Conservation (phyloP, 2,797 vertebrate genomes). For the Peromyscus attwateri region DNA sequence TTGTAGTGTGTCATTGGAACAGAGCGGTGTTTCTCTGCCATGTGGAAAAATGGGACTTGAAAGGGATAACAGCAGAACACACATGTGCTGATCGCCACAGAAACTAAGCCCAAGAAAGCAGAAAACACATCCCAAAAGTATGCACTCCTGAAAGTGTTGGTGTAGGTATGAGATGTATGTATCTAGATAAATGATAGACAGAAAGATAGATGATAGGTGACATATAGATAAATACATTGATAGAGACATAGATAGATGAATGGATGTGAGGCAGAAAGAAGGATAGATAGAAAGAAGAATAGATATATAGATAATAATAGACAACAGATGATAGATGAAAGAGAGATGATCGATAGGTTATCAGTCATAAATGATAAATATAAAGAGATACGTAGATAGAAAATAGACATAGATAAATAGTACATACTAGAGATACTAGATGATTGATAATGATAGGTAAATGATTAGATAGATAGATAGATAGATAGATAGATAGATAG, state of each 20-base stretch:
- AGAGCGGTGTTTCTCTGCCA: neutral
- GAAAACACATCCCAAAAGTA: neutral
- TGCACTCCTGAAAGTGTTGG: too few relatives aligned
- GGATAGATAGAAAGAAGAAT: neutral
- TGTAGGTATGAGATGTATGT: neutral
- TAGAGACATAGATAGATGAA: neutral
- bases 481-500: neutral
- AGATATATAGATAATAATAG: neutral
- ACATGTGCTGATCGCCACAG: neutral
- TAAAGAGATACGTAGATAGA: neutral
- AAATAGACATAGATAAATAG: neutral
- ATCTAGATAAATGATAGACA: neutral
- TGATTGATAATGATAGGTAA: neutral
- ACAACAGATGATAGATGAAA: neutral
- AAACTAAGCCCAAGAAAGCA: neutral
- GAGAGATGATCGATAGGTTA: neutral
- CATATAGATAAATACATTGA: neutral
- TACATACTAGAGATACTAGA: neutral
- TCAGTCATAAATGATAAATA: neutral
- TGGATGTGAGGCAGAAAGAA: neutral
- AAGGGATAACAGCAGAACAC: neutral
- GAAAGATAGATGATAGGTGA: neutral
- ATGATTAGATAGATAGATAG: neutral
- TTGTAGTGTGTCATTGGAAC: neutral
- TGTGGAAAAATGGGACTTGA: neutral